phyloP scores from a whole-genome alignment of 2,888 invertebrate genomes.

The Pomacea canaliculata region DNA sequence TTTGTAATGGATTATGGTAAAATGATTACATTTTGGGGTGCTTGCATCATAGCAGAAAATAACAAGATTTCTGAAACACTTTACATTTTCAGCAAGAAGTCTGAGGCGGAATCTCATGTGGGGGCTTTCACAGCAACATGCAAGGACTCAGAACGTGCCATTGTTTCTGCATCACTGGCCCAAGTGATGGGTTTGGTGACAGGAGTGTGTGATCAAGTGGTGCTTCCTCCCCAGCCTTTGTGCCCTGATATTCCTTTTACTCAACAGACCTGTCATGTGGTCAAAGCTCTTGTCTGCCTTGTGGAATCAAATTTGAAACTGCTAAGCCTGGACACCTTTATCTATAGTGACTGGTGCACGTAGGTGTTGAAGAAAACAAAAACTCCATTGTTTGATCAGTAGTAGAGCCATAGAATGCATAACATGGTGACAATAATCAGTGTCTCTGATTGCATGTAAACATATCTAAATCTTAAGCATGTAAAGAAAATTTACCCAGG shows the following conservation, averaged over 20 bases:
- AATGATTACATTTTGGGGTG: too few species aligned
- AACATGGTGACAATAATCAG: too few species aligned
- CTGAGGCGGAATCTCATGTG: slow-evolving; percentile 5
- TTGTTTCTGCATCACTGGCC: background rate
- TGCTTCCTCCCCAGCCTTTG: slow-evolving; percentile 22
- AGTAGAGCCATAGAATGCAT: too few species aligned
- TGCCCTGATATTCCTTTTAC: slow-evolving; percentile 30
- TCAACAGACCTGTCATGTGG: slow-evolving; percentile 28
- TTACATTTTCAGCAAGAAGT: slow-evolving; percentile 8
- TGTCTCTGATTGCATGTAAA: too few species aligned
- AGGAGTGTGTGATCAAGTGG: slow-evolving; percentile 24
- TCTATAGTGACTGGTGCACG: slow-evolving; percentile 30
- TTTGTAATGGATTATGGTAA: too few species aligned
- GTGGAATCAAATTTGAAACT: slow-evolving; percentile 22
- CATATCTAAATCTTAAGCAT: too few species aligned
- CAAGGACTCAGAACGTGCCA: background rate
- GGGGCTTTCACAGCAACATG: slow-evolving; percentile 15
- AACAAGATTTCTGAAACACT: too few species aligned
- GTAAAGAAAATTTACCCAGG: too few species aligned
- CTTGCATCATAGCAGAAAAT: too few species aligned
- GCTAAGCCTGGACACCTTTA: slow-evolving; percentile 18
- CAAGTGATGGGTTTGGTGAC: slow-evolving; percentile 8
- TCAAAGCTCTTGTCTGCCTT: slow-evolving; percentile 28
- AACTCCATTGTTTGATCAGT: too few species aligned
- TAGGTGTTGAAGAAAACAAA: slow-evolving; percentile 10